Conservation (phyloP, 2,888 invertebrate species). For the Thymelicus sylvestris region DNA sequence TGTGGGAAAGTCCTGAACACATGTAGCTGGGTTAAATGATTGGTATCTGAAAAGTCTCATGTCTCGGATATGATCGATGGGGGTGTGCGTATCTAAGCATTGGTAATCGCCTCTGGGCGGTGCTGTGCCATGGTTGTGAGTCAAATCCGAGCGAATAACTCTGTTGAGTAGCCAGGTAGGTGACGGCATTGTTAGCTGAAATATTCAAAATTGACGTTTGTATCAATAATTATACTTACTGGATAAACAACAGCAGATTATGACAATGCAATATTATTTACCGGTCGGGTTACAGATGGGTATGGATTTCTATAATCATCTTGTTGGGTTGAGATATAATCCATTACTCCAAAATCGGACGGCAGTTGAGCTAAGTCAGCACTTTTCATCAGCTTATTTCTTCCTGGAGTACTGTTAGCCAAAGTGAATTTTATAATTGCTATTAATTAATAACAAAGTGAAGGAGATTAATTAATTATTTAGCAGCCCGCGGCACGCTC, state of each 20-base stretch:
- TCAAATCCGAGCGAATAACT: slow-evolving; percentile 75
- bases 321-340: slow-evolving; percentile 79
- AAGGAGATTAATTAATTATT: too few relatives aligned
- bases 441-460: too few relatives aligned
- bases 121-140: slow-evolving; percentile 75
- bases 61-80: slow-evolving; percentile 72
- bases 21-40: slow-evolving; percentile 72
- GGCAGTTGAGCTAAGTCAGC: slow-evolving; percentile 72
- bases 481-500: too few relatives aligned
- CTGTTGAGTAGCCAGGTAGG: slow-evolving; percentile 72
- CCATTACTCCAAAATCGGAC: slow-evolving; percentile 72
- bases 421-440: background rate
- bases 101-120: slow-evolving; percentile 76
- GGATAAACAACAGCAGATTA: background rate
- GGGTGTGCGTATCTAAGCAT: slow-evolving; percentile 76
- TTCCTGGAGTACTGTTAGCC: slow-evolving; percentile 64
- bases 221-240: slow-evolving; percentile 15
- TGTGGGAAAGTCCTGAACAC: slow-evolving; percentile 66
- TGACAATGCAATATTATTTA: slow-evolving; percentile 48
- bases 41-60: slow-evolving; percentile 68
- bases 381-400: slow-evolving; percentile 73
- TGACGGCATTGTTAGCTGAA: slow-evolving; percentile 69
- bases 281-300: slow-evolving; percentile 75
- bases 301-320: slow-evolving; percentile 80
- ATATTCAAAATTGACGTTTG: background rate